Base-by-base conservation (phyloP, 2,888 invertebrate species). In the Lagria hirta region DNA sequence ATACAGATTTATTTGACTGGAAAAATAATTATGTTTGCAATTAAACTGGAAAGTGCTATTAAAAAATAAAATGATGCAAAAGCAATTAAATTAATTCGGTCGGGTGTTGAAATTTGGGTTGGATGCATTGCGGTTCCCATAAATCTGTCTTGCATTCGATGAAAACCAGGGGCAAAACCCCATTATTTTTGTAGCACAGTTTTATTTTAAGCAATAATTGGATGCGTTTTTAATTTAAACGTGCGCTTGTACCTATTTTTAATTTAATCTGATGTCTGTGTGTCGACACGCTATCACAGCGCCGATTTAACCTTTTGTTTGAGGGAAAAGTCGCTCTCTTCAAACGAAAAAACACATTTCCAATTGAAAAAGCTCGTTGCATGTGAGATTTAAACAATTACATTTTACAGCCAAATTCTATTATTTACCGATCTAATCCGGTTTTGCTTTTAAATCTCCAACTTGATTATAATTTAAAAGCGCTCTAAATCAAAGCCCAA, bases 111-210 rank as follows among this genome's bases (percentile, higher is more conserved):
- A 38, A 38, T 38, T 38, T 23, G 22, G 38, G 23, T 6, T 27
- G 28, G 28, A 37, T 37, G 37, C 37, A 28, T 28, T 37, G 37
- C 37, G 28, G 37, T 12, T 51, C 51, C 40, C 55, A 54, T 57
- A 57, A 57, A 57, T 57, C 51, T 51, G 52, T 57, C 57, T 41
- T 44, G 40, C 33, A 49, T 52, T 41, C 55, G 45, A 51, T 54
- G 30, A 51, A 57, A 55, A 50, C 50, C 40, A 49, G 51, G 49
- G 37, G 43, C 50, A 41, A 44, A 38, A 49, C 23, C 47, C 47
- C 41, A 51, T 54, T 55, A 52, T 55, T 55, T 55, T 55, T 49
- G 48, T 54, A 55, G 49, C 47, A 47, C 29, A 24, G 30, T 43
- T 36, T 35, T 29, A 36, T 36, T 41, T 33, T 21, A 18, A 24